These are phyloP conservation scores for Dendrocopos noguchii DNA, from an alignment of 2,113 vertebrate species.

Conservation along the genomic window DNA sequence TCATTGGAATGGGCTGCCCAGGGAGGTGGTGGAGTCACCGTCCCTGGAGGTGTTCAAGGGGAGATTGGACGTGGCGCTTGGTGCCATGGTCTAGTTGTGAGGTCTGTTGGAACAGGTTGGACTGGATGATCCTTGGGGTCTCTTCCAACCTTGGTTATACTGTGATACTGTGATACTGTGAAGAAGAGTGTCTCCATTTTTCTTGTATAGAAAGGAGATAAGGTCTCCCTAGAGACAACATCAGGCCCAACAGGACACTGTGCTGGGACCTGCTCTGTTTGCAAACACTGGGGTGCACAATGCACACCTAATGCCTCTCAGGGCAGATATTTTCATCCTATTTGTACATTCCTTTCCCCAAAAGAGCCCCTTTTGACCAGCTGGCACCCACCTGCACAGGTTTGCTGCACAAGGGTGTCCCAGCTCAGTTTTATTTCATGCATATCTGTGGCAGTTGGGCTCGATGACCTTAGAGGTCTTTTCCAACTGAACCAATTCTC, in stretches of 20 bases:
- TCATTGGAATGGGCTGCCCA: too few species aligned
- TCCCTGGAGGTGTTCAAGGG: too few species aligned
- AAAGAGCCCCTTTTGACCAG: neutral
- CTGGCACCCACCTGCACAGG: neutral
- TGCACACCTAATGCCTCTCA: neutral
- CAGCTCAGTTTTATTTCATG: neutral
- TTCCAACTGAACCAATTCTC: too few species aligned
- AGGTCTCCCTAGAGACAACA: neutral
- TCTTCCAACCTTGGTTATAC: too few species aligned
- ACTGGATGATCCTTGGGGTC: too few species aligned
- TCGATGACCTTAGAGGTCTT: too few species aligned
- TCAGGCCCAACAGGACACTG: neutral
- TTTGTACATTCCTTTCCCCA: neutral
- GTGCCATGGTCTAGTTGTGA: too few species aligned
- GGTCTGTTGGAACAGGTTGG: too few species aligned
- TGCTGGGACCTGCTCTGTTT: neutral
- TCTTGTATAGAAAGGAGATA: neutral
- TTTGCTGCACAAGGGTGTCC: neutral
- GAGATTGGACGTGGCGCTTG: too few species aligned
- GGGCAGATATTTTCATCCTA: neutral
- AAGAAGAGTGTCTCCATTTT: neutral
- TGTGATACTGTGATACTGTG: too few species aligned
- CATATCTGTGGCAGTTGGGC: too few species aligned
- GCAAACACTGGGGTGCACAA: neutral
- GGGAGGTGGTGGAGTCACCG: too few species aligned